Conservation (phyloP, 1,140 invertebrate species). For the Leptinotarsa texana region DNA sequence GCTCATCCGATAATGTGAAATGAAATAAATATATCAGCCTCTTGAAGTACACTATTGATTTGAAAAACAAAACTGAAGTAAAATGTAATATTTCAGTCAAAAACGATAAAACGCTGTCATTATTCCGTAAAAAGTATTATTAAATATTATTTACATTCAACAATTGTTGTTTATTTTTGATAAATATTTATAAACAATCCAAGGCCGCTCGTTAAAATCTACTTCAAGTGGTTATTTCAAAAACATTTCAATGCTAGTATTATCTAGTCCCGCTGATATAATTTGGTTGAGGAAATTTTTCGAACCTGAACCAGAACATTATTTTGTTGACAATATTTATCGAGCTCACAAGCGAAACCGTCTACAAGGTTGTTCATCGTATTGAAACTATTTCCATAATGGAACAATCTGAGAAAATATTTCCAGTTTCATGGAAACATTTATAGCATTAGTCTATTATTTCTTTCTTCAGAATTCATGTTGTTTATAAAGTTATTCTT, state of each 20-base stretch:
- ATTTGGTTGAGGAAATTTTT: conserved; percentile 4
- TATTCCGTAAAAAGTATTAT: background rate
- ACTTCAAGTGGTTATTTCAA: background rate
- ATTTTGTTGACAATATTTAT: background rate
- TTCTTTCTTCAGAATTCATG: too few species aligned
- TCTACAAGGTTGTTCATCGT: too few species aligned
- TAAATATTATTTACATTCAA: background rate
- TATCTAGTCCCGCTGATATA: background rate
- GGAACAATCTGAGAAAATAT: too few species aligned
- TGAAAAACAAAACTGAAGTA: background rate
- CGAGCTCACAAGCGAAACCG: too few species aligned
- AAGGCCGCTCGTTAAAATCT: conserved; percentile 4
- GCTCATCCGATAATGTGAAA: too few species aligned
- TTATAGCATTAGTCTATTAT: too few species aligned
- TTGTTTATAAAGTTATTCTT: too few species aligned
- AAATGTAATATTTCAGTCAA: background rate
- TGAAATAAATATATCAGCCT: too few species aligned
- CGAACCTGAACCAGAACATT: background rate
- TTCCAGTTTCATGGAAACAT: too few species aligned
- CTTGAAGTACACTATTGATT: background rate
- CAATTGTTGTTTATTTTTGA: conserved; percentile 10
- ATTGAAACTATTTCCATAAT: too few species aligned
- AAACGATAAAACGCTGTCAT: conserved; percentile 8
- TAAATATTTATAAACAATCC: conserved; percentile 18
- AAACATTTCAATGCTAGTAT: background rate